Percentiles rank a stretch among this genome's conserved stretches.
phyloP scores from a whole-genome alignment of 1,140 invertebrate genomes.

The Hypothenemus hampei region DNA sequence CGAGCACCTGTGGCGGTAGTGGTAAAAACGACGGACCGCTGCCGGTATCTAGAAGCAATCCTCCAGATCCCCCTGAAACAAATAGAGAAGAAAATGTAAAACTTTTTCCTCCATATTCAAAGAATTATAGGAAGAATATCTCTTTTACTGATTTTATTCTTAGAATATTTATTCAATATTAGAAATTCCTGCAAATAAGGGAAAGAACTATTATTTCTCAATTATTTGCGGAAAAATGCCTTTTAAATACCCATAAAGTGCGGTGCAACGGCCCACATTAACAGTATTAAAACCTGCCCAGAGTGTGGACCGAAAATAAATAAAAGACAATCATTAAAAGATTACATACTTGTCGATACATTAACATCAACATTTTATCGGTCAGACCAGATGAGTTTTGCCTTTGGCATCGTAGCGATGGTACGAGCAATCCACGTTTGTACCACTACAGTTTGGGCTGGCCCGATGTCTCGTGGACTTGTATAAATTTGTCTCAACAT shows the following conservation, averaged over 20 bases:
- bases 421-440: conserved; percentile 6
- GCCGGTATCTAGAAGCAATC: conserved; percentile 49
- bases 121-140: too few species aligned
- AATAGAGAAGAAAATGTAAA: conserved; percentile 4
- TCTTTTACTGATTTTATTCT: too few species aligned
- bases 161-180: too few species aligned
- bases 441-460: conserved; percentile 34
- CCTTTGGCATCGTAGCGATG: not conserved
- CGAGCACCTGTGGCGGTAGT: conserved; percentile 58
- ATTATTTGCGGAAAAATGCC: too few species aligned
- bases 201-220: too few species aligned
- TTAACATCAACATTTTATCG: conserved; percentile 41
- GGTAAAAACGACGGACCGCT: conserved; percentile 58
- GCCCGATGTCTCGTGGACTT: conserved; percentile 40
- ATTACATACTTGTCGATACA: conserved; percentile 44
- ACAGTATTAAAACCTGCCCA: conserved; percentile 36
- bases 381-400: conserved; percentile 24
- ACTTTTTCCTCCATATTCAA: too few species aligned
- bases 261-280: conserved; percentile 35
- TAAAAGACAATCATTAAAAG: conserved; percentile 44
- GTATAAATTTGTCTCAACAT: conserved; percentile 44
- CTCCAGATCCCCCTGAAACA: conserved; percentile 47
- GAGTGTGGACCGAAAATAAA: conserved; percentile 38
- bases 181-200: too few species aligned
- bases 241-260: conserved; percentile 41